Evolutionary conservation across 2,888 invertebrate species (phyloP).

Genomic region (Erynnis tages): DNA sequence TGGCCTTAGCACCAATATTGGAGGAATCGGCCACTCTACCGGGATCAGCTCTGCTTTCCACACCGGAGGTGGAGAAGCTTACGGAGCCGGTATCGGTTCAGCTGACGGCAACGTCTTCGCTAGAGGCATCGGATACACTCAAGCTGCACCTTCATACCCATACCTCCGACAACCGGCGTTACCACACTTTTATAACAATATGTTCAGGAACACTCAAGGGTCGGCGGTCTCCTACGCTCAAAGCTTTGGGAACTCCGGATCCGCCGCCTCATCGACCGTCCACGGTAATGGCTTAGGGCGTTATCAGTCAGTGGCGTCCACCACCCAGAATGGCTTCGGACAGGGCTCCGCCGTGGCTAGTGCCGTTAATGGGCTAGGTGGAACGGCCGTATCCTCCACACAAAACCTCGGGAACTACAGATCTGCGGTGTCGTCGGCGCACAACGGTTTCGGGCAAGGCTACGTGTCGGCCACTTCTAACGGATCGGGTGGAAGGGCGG

Average conservation of each 20-base stretch:
- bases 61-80: constrained; percentile 58
- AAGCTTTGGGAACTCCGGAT: constrained; percentile 51
- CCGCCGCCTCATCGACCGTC: constrained; percentile 45
- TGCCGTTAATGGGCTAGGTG: constrained; percentile 41
- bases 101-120: constrained; percentile 41
- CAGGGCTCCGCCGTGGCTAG: constrained; percentile 42
- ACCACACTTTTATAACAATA: constrained; percentile 38
- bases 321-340: constrained; percentile 44
- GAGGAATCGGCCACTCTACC: constrained; percentile 63
- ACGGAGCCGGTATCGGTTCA: constrained; percentile 52
- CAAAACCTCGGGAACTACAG: constrained; percentile 44
- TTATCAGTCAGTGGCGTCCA: constrained; percentile 44
- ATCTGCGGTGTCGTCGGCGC: constrained; percentile 48
- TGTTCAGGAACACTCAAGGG: constrained; percentile 39
- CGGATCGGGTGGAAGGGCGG: too few relatives aligned
- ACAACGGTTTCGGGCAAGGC: constrained; percentile 43
- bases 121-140: constrained; percentile 58
- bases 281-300: constrained; percentile 40
- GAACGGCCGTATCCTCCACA: constrained; percentile 50
- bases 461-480: constrained; percentile 42
- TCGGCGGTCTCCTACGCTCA: constrained; percentile 50
- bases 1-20: constrained; percentile 68
- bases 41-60: constrained; percentile 61
- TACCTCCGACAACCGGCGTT: constrained; percentile 29
- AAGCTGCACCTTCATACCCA: constrained; percentile 43